These are phyloP conservation scores for Drosophila truncata DNA, from an alignment of 1,140 invertebrate genomes.

Conservation along the genomic window DNA sequence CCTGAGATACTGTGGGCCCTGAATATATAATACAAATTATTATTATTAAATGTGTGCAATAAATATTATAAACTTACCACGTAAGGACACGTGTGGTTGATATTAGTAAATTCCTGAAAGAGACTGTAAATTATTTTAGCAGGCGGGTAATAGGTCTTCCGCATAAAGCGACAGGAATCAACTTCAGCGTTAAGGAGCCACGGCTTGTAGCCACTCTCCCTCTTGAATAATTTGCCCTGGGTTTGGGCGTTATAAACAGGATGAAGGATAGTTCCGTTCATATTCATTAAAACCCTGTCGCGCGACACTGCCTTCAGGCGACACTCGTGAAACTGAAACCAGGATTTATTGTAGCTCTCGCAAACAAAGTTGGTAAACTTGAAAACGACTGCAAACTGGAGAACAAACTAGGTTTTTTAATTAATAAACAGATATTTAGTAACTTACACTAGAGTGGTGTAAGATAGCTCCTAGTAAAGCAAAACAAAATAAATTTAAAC, in stretches of 20 bases:
- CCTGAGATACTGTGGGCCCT: constrained; percentile 7
- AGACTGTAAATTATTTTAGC: constrained; percentile 8
- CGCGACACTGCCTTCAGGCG: neutral
- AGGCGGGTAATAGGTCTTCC: neutral
- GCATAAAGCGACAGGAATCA: constrained; percentile 22
- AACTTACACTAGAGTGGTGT: neutral
- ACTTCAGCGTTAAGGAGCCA: constrained; percentile 23
- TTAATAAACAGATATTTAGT: neutral
- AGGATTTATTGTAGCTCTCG: constrained; percentile 6
- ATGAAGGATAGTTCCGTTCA: constrained; percentile 8
- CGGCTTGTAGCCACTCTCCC: constrained; percentile 3
- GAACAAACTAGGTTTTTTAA: neutral
- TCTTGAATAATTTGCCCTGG: neutral
- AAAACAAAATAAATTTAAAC: neutral
- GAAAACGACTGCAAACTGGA: neutral
- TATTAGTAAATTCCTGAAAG: constrained; percentile 21
- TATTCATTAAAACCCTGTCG: neutral
- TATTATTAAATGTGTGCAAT: no score
- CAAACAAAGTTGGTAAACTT: constrained; percentile 9
- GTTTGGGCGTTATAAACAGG: neutral
- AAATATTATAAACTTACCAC: constrained; percentile 22
- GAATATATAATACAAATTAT: no score
- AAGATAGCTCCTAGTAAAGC: neutral
- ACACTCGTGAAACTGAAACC: neutral
- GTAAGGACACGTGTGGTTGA: constrained; percentile 36